Evolutionary conservation across 2,888 invertebrate genomes (phyloP).

Genomic region (Sarcophaga caerulescens): DNA sequence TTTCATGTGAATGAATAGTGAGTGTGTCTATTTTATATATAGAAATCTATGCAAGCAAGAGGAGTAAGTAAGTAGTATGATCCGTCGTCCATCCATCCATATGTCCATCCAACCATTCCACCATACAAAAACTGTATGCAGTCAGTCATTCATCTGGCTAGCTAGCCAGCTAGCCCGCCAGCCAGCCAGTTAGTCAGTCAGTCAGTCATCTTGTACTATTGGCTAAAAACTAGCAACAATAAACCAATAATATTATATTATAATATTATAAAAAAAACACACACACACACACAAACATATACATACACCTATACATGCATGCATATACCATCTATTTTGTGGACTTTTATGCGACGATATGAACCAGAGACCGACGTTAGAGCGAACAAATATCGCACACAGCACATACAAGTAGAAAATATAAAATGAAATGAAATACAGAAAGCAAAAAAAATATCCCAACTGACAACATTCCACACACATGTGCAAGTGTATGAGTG

Average conservation of each 20-base stretch:
- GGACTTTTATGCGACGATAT: constrained; percentile 61
- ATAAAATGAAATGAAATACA: constrained; percentile 56
- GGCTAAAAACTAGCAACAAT: constrained; percentile 29
- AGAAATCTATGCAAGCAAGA: not conserved
- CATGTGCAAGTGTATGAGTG: constrained; percentile 63
- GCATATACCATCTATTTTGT: constrained; percentile 20
- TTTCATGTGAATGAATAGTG: not conserved
- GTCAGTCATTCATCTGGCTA: not conserved
- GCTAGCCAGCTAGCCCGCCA: not conserved
- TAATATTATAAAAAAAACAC: not conserved
- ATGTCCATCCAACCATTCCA: not conserved
- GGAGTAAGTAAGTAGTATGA: constrained; percentile 1
- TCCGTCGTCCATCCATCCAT: constrained; percentile 33
- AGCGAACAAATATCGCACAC: constrained; percentile 57
- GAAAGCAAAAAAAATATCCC: constrained; percentile 72
- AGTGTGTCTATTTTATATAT: not conserved
- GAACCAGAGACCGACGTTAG: constrained; percentile 11
- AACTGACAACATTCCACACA: constrained; percentile 76
- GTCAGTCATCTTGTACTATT: constrained; percentile 48
- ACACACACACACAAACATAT: not conserved
- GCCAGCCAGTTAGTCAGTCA: constrained; percentile 14
- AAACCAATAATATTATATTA: constrained; percentile 21
- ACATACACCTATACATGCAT: not conserved
- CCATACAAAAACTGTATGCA: not conserved
- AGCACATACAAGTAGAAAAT: constrained; percentile 34